phyloP scores from a whole-genome alignment of 2,888 invertebrate genomes.

The Caenorhabditis sp. region DNA sequence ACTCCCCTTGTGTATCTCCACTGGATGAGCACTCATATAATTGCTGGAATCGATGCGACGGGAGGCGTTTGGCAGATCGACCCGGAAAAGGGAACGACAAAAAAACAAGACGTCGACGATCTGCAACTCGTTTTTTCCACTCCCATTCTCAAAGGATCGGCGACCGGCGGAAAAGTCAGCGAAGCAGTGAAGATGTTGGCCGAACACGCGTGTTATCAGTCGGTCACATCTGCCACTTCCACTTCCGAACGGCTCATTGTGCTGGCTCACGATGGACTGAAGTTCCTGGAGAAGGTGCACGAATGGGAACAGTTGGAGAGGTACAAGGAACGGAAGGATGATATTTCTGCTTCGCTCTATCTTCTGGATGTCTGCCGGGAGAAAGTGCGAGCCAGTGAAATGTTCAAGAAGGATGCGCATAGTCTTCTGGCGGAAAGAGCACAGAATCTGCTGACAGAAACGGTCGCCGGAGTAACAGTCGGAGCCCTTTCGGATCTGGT shows the following conservation, averaged over 20 bases:
- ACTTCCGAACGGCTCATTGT: slow-evolving; percentile 55
- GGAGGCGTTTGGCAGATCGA: slow-evolving; percentile 58
- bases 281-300: slow-evolving; percentile 55
- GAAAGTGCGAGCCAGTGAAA: slow-evolving; percentile 34
- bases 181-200: slow-evolving; percentile 84
- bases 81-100: slow-evolving; percentile 66
- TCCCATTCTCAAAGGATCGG: slow-evolving; percentile 82
- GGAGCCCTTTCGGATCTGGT: slow-evolving; percentile 65
- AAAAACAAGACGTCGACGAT: slow-evolving; percentile 74
- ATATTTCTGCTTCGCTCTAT: slow-evolving; percentile 60
- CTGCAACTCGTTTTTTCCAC: slow-evolving; percentile 80
- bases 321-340: slow-evolving; percentile 65
- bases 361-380: slow-evolving; percentile 61
- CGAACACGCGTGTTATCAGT: slow-evolving; percentile 72
- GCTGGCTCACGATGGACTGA: slow-evolving; percentile 66
- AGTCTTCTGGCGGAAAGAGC: slow-evolving; percentile 33
- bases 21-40: slow-evolving; percentile 49
- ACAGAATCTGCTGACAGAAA: slow-evolving; percentile 24
- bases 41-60: slow-evolving; percentile 46
- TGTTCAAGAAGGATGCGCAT: slow-evolving; percentile 30
- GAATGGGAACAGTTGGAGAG: slow-evolving; percentile 70
- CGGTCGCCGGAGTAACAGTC: slow-evolving; percentile 62
- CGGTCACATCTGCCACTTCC: slow-evolving; percentile 54
- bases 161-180: slow-evolving; percentile 94
- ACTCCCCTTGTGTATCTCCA: slow-evolving; percentile 30